These are phyloP conservation scores for Chloebia gouldiae DNA, from an alignment of 2,113 vertebrate species.

Conservation along the genomic window DNA sequence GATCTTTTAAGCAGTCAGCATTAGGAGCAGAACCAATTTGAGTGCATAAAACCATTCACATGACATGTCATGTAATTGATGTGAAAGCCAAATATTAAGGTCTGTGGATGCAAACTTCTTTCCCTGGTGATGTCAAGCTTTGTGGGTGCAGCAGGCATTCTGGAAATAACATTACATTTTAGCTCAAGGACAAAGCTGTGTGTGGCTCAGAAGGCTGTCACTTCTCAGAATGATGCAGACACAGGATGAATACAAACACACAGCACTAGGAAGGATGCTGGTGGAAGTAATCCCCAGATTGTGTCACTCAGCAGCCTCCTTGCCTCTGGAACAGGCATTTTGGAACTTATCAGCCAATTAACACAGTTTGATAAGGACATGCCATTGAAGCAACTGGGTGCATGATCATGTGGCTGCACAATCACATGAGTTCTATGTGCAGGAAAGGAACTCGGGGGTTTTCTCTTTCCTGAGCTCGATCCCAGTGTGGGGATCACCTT, in stretches of 20 bases:
- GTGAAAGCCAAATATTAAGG: background rate
- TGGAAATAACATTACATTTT: background rate
- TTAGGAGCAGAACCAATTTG: background rate
- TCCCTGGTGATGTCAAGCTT: background rate
- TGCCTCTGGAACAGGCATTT: background rate
- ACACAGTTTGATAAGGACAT: background rate
- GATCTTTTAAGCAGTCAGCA: background rate
- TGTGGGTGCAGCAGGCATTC: background rate
- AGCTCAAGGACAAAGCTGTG: background rate
- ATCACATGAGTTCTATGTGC: accelerated
- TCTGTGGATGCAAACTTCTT: background rate
- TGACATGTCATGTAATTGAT: accelerated
- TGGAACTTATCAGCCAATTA: background rate
- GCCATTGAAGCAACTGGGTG: background rate
- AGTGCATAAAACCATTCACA: background rate
- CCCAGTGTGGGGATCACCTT: background rate
- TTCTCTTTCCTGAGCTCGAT: background rate
- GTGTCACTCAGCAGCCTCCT: background rate
- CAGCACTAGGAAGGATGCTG: background rate
- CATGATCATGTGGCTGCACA: accelerated
- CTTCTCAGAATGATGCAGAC: background rate
- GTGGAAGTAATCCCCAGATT: background rate
- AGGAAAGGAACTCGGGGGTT: background rate
- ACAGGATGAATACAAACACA: background rate
- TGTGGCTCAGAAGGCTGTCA: background rate